Conservation (phyloP, 2,888 invertebrate species). For the Lithophane ornitopus region DNA sequence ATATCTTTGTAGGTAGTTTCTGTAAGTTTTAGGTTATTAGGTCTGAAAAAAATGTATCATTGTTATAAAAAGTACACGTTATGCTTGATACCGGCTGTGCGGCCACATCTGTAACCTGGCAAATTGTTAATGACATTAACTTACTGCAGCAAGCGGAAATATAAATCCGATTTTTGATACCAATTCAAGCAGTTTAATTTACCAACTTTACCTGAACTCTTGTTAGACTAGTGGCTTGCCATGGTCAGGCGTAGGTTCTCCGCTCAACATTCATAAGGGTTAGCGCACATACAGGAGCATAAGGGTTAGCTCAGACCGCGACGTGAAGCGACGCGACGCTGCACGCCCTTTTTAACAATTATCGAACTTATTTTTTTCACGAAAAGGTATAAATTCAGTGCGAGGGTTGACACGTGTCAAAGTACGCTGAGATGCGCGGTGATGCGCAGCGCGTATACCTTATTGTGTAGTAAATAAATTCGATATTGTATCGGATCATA, state of each 20-base stretch:
- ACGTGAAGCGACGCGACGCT: too few relatives aligned
- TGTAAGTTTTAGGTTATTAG: slow-evolving; percentile 89
- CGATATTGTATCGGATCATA: too few relatives aligned
- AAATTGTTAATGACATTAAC: slow-evolving; percentile 87
- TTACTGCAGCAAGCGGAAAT: slow-evolving; percentile 87
- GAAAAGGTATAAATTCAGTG: too few relatives aligned
- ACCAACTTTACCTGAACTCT: neutral
- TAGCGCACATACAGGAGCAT: too few relatives aligned
- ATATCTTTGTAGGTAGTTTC: slow-evolving; percentile 89
- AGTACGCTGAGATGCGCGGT: too few relatives aligned
- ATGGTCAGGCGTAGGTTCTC: neutral
- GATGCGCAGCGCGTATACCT: too few relatives aligned
- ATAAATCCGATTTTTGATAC: slow-evolving; percentile 91
- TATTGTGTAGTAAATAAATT: too few relatives aligned
- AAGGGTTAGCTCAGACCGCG: too few relatives aligned
- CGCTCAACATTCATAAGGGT: too few relatives aligned
- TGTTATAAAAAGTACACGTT: slow-evolving; percentile 90
- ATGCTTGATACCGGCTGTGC: slow-evolving; percentile 89
- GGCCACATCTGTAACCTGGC: slow-evolving; percentile 88
- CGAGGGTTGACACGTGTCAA: too few relatives aligned
- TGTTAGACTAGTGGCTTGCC: neutral
- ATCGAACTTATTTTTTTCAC: too few relatives aligned
- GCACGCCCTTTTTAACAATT: too few relatives aligned
- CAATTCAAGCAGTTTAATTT: slow-evolving; percentile 81
- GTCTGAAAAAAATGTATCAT: slow-evolving; percentile 89